A percentile compares a stretch with the other conserved stretches of the same genome.
Evolutionary conservation across 2,113 vertebrate genomes (phyloP).

Genomic region (Eptesicus fuscus): DNA sequence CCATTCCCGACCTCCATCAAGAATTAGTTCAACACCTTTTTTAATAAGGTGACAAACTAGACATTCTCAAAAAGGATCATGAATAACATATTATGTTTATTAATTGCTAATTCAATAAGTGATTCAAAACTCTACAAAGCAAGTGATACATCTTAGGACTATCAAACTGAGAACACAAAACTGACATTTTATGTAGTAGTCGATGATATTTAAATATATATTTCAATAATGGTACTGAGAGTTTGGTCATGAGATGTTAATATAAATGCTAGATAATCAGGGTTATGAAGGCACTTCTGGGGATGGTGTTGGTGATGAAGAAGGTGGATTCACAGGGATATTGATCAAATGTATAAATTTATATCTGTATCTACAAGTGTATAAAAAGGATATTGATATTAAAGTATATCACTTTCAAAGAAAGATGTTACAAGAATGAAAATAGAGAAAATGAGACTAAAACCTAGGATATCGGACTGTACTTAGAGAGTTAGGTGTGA

Average conservation of each 20-base stretch:
- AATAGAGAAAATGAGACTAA: background rate
- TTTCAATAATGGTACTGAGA: background rate
- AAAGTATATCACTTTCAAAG: background rate
- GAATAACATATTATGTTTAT: background rate
- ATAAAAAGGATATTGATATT: background rate
- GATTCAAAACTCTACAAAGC: background rate
- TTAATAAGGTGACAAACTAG: background rate
- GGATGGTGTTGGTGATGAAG: background rate
- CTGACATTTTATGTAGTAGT: background rate
- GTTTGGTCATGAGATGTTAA: background rate
- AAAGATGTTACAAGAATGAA: background rate
- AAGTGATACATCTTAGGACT: background rate
- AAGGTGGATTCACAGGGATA: background rate
- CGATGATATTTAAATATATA: background rate
- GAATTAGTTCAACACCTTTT: background rate
- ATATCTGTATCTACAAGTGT: background rate
- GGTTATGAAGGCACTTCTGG: background rate
- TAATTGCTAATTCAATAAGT: background rate
- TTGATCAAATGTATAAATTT: background rate
- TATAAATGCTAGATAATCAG: background rate
- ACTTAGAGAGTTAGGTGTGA: background rate
- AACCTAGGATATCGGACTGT: background rate
- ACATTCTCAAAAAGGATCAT: background rate
- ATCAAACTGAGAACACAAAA: background rate
- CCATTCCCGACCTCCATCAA: background rate